Evolutionary conservation across 2,888 invertebrate species (phyloP).

Genomic region (Mechanitis messenoides): DNA sequence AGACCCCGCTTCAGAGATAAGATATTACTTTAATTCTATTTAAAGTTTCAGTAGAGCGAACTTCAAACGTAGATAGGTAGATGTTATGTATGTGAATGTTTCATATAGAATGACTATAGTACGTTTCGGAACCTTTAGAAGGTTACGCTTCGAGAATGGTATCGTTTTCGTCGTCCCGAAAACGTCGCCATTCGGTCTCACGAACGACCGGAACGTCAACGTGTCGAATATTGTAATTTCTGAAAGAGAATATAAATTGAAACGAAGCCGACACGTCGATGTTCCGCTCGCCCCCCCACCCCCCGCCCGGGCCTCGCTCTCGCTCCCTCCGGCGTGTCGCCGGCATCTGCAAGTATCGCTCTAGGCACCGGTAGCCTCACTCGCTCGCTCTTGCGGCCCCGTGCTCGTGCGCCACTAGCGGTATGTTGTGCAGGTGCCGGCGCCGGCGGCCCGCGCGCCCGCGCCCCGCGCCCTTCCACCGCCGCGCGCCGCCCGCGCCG

Average conservation of each 20-base stretch:
- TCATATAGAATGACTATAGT: constrained; percentile 30
- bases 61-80: constrained; percentile 57
- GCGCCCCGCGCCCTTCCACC: constrained; percentile 79
- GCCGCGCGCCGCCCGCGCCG: constrained; percentile 68
- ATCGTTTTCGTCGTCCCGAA: constrained; percentile 11
- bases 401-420: constrained; percentile 32
- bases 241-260: no score
- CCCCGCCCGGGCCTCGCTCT: no score
- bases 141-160: constrained; percentile 18
- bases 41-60: constrained; percentile 33
- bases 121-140: constrained; percentile 13
- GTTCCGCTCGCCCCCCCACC: no score
- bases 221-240: no score
- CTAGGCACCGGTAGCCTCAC: constrained; percentile 11
- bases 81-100: constrained; percentile 69
- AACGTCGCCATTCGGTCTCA: neutral
- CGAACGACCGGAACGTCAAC: no score
- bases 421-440: constrained; percentile 65
- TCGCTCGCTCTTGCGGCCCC: constrained; percentile 13
- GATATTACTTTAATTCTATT: neutral
- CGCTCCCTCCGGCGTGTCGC: no score
- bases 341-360: no score
- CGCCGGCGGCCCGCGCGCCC: constrained; percentile 65
- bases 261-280: no score
- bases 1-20: no score